Evolutionary conservation across 2,797 vertebrate species (phyloP).

Genomic region (Anniella stebbinsi): DNA sequence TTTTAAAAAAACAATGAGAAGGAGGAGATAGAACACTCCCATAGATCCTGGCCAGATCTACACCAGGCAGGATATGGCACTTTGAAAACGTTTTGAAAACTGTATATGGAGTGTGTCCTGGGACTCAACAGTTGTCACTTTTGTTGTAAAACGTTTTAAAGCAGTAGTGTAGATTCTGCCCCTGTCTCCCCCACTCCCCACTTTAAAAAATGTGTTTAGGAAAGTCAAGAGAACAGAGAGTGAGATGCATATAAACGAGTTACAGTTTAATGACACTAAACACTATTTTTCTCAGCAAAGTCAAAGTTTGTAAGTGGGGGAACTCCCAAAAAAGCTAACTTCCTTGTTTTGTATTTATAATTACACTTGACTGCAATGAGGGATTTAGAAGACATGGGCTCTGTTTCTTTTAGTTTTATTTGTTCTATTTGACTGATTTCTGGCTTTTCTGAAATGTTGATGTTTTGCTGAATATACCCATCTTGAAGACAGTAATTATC

Average conservation of each 20-base stretch:
- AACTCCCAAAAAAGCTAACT: background rate
- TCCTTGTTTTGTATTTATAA: conserved; percentile 33
- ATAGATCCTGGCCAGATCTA: too few species aligned
- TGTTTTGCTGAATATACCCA: background rate
- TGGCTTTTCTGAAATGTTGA: background rate
- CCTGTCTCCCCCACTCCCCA: background rate
- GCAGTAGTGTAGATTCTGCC: too few species aligned
- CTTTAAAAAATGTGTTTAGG: conserved; percentile 10
- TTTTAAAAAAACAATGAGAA: background rate
- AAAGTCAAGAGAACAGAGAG: conserved; percentile 6
- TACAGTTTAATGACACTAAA: conserved; percentile 22
- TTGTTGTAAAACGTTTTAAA: too few species aligned
- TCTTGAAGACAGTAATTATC: conserved; percentile 36
- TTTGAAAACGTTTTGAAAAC: too few species aligned
- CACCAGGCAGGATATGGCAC: too few species aligned
- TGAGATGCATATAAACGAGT: conserved; percentile 9
- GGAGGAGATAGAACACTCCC: background rate
- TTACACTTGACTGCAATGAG: conserved; percentile 1
- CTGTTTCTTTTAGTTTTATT: background rate
- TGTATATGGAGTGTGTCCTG: too few species aligned
- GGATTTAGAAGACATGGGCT: background rate
- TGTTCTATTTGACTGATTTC: background rate
- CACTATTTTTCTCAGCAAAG: conserved; percentile 10
- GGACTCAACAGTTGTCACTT: too few species aligned
- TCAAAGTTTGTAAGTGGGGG: background rate